Conservation (phyloP, 2,888 invertebrate species). For the Argyresthia goedartella region DNA sequence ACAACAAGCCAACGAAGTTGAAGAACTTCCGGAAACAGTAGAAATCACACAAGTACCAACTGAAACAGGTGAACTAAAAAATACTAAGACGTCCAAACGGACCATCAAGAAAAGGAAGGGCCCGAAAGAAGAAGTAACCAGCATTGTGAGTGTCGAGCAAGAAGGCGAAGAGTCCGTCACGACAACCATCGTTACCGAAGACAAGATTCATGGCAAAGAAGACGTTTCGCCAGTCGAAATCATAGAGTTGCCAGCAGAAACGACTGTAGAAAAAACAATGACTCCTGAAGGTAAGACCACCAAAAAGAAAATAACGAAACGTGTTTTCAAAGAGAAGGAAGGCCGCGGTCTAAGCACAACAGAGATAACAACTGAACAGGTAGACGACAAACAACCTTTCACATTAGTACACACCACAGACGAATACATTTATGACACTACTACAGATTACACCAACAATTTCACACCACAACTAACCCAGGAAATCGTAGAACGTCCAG, state of each 20-base stretch:
- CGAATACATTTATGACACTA: slow-evolving; percentile 9
- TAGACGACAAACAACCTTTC: slow-evolving; percentile 26
- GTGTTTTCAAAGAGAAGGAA: slow-evolving; percentile 28
- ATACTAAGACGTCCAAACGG: slow-evolving; percentile 31
- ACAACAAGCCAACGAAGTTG: not conserved
- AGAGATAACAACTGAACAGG: slow-evolving; percentile 28
- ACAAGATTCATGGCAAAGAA: too few species aligned
- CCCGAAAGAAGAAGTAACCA: slow-evolving; percentile 23
- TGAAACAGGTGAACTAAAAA: slow-evolving; percentile 21
- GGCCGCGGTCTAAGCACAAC: slow-evolving; percentile 23
- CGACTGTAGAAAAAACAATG: too few species aligned
- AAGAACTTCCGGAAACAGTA: slow-evolving; percentile 34
- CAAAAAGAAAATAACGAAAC: slow-evolving; percentile 11
- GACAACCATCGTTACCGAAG: slow-evolving; percentile 30
- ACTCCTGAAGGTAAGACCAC: too few species aligned
- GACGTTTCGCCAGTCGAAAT: slow-evolving; percentile 11
- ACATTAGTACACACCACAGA: slow-evolving; percentile 18
- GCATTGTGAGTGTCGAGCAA: slow-evolving; percentile 25
- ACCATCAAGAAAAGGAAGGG: slow-evolving; percentile 26
- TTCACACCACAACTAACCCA: slow-evolving; percentile 1
- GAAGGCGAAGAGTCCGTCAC: slow-evolving; percentile 34
- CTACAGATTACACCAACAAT: not conserved
- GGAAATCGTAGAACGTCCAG: slow-evolving; percentile 7
- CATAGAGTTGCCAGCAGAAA: too few species aligned
- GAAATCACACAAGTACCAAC: slow-evolving; percentile 31